Conservation (phyloP, 2,113 vertebrate species). For the Trogon melanurus region DNA sequence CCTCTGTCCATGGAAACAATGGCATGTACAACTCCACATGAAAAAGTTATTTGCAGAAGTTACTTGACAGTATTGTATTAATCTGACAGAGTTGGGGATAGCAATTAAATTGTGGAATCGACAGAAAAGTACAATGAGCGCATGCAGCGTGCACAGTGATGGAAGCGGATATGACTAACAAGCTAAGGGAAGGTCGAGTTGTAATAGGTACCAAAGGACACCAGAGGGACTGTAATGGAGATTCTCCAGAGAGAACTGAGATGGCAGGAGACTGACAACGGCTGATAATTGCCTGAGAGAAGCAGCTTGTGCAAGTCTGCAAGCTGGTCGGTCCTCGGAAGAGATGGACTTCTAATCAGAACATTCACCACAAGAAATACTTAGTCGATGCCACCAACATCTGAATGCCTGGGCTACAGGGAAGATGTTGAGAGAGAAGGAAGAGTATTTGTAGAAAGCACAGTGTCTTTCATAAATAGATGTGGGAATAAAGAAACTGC, state of each 20-base stretch:
- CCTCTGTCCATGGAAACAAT: slow-evolving; percentile 31
- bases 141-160: background rate
- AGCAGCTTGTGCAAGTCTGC: background rate
- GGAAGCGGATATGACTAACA: background rate
- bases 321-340: background rate
- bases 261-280: background rate
- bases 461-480: background rate
- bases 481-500: background rate
- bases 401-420: background rate
- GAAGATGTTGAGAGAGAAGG: background rate
- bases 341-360: background rate
- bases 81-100: background rate
- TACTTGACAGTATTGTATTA: slow-evolving; percentile 1
- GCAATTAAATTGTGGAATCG: background rate
- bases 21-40: background rate
- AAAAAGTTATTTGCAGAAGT: slow-evolving; percentile 33
- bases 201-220: background rate
- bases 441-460: background rate
- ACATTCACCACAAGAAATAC: background rate
- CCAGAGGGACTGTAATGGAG: background rate
- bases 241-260: background rate
- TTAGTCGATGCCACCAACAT: background rate
- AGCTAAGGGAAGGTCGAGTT: background rate
- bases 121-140: background rate
- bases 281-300: background rate